Evolutionary conservation across 2,888 invertebrate species (phyloP), one percentile per base, ranked within the genome.

Genomic region (Zeuzera pyrina): DNA sequence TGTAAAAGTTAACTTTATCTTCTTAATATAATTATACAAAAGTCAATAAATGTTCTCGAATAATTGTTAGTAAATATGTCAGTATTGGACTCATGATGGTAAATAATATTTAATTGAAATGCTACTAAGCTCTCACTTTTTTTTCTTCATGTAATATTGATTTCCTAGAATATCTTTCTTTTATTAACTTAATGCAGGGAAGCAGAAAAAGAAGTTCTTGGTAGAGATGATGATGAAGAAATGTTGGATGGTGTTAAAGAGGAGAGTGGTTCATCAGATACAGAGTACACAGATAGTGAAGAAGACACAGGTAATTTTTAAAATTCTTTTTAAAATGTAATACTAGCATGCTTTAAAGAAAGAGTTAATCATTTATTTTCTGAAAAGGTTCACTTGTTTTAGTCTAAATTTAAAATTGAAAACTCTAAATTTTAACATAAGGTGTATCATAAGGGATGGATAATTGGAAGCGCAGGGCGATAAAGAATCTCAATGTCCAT

Each of bases 271-370:
- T 90, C 90, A 29, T 93, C 93, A 0, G 93, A 94, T 59, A 94
- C 95, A 51, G 93, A 93, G 57, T 92, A 94, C 49, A 90, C 93
- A 15, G 94, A 94, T 68, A 93, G 93, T 36, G 94, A 95, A 65
- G 94, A 94, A 66, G 97, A 97, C 57, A 91, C 93, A 35, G 87
- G 86, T 85, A 52, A 4, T n/a, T n/a, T n/a, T n/a, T n/a, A n/a
- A n/a, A n/a, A n/a, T n/a, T n/a, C n/a, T n/a, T n/a, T n/a, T n/a
- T n/a, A n/a, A n/a, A n/a, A n/a, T n/a, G n/a, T n/a, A n/a, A n/a
- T n/a, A n/a, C n/a, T n/a, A n/a, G n/a, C n/a, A n/a, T n/a, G n/a
- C n/a, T n/a, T n/a, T n/a, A n/a, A n/a, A n/a, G n/a, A n/a, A n/a
- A n/a, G n/a, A n/a, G n/a, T n/a, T n/a, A n/a, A n/a, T n/a, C n/a